A percentile compares a stretch with the other conserved stretches of the same genome.
phyloP scores from a whole-genome alignment of 2,888 invertebrate species.

The Mesorhabditis spiculigera region DNA sequence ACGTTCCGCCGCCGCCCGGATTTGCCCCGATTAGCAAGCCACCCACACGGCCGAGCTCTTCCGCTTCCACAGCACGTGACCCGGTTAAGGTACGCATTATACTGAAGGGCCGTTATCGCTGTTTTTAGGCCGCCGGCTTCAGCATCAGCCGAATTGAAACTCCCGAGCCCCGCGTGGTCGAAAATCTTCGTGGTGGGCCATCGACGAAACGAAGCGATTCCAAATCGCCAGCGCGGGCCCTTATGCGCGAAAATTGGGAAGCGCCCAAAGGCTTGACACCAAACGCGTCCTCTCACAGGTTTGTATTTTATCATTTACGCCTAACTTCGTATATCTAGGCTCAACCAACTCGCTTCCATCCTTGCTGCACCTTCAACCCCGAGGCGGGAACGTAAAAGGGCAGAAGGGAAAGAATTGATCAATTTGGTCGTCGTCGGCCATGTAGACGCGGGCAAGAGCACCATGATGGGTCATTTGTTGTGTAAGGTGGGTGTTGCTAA shows the following conservation, averaged over 20 bases:
- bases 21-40: not conserved
- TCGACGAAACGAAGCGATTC: constrained; percentile 17
- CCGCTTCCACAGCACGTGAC: not conserved
- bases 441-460: constrained; percentile 95
- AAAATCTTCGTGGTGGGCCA: constrained; percentile 18
- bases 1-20: constrained; percentile 3
- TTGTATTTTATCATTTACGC: not conserved
- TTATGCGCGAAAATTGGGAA: not conserved
- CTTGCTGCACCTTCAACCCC: constrained; percentile 25
- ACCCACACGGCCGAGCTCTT: not conserved
- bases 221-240: constrained; percentile 24
- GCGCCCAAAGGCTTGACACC: not conserved
- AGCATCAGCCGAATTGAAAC: not conserved
- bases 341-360: constrained; percentile 33
- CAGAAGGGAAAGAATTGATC: constrained; percentile 35
- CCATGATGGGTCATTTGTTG: constrained; percentile 90
- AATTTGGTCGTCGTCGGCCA: constrained; percentile 69
- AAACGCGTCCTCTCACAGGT: constrained; percentile 12
- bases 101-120: not conserved
- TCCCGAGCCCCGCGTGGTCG: constrained; percentile 17
- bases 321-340: constrained; percentile 16
- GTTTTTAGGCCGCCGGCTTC: not conserved
- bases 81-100: not conserved
- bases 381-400: constrained; percentile 19
- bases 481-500: constrained; percentile 63